phyloP scores from a whole-genome alignment of 1,140 invertebrate species.

The Polyergus mexicanus region DNA sequence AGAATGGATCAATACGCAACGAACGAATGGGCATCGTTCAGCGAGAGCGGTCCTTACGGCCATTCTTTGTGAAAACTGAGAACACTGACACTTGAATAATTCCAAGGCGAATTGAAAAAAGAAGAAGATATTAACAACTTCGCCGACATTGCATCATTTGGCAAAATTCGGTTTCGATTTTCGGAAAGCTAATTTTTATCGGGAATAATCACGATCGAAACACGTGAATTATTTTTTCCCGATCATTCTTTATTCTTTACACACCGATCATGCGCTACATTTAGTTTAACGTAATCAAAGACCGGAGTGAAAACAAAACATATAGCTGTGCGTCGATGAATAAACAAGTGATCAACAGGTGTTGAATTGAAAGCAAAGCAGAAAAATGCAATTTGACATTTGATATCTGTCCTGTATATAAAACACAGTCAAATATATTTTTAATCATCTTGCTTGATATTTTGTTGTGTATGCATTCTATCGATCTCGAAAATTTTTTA shows the following conservation, averaged over 20 bases:
- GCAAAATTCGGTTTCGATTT: not conserved
- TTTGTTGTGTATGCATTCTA: not conserved
- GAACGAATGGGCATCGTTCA: conserved; percentile 65
- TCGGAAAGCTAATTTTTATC: not conserved
- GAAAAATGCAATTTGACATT: conserved; percentile 55
- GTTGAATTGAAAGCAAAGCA: conserved; percentile 35
- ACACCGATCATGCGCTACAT: conserved; percentile 3
- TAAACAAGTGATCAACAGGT: conserved; percentile 69
- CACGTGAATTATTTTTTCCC: not conserved
- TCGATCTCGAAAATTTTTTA: not conserved
- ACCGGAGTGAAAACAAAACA: not conserved
- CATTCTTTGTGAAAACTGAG: conserved; percentile 36
- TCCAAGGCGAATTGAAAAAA: conserved; percentile 7
- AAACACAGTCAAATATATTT: conserved; percentile 38
- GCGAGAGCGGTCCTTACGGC: conserved; percentile 26
- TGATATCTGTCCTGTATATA: not conserved
- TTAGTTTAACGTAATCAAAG: conserved; percentile 28
- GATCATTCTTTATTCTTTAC: not conserved
- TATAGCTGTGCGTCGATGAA: not conserved
- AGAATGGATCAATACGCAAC: conserved; percentile 72
- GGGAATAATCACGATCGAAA: not conserved
- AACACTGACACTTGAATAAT: conserved; percentile 9
- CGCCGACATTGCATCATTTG: too few relatives aligned
- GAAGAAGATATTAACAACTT: not conserved
- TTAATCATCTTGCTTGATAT: conserved; percentile 7